These are phyloP conservation scores for Epinotia brunnichana DNA, from an alignment of 2,888 invertebrate species.

Conservation along the genomic window DNA sequence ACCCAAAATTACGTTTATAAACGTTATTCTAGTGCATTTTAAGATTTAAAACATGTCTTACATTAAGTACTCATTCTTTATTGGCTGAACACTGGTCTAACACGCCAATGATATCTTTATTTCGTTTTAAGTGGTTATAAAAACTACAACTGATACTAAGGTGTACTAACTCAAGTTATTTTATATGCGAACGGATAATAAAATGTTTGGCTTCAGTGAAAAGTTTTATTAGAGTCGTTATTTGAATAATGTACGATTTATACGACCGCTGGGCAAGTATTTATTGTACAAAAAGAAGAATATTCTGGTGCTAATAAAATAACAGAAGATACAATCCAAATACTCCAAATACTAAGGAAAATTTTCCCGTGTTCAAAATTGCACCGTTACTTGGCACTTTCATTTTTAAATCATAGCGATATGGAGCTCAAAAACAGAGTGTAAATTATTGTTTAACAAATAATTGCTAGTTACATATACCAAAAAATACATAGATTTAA, in stretches of 20 bases:
- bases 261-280: neutral
- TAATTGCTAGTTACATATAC: too few relatives aligned
- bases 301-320: neutral
- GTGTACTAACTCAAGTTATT: neutral
- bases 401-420: too few relatives aligned
- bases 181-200: slow-evolving; percentile 21
- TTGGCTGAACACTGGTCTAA: slow-evolving; percentile 6
- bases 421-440: too few relatives aligned
- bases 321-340: neutral
- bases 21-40: too few relatives aligned
- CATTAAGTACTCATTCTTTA: neutral
- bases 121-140: slow-evolving; percentile 38
- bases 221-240: slow-evolving; percentile 14
- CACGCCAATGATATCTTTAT: slow-evolving; percentile 40
- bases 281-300: neutral
- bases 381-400: too few relatives aligned
- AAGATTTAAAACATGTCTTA: neutral
- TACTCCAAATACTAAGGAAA: neutral
- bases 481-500: too few relatives aligned
- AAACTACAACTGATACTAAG: slow-evolving; percentile 12
- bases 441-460: too few relatives aligned
- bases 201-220: slow-evolving; percentile 31
- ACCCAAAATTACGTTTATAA: too few relatives aligned
- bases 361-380: too few relatives aligned
- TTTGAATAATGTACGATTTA: slow-evolving; percentile 1